phyloP scores from a whole-genome alignment of 2,888 invertebrate genomes.

The Plutella xylostella region DNA sequence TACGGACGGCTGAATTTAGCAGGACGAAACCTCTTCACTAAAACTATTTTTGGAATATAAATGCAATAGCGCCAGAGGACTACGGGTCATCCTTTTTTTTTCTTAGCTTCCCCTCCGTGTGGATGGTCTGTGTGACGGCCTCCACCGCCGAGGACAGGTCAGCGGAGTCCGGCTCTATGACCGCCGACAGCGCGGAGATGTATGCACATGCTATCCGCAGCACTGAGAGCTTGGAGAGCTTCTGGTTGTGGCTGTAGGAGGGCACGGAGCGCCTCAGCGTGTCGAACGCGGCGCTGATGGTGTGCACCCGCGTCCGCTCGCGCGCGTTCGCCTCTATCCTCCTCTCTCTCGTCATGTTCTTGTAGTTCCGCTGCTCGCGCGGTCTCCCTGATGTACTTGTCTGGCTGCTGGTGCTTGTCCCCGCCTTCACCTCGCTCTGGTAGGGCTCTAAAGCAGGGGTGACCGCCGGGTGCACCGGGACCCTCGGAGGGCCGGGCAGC shows the following conservation, averaged over 20 bases:
- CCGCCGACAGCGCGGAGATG: constrained; percentile 87
- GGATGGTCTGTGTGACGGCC: constrained; percentile 90
- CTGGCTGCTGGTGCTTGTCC: constrained; percentile 22
- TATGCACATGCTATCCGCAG: constrained; percentile 94
- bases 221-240: constrained; percentile 92
- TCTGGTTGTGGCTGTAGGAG: constrained; percentile 92
- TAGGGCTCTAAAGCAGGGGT: neutral
- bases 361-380: constrained; percentile 88
- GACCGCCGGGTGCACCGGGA: constrained; percentile 67
- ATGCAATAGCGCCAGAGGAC: constrained; percentile 7
- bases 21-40: neutral
- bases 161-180: constrained; percentile 72
- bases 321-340: constrained; percentile 95
- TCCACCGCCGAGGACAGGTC: constrained; percentile 84
- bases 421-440: neutral
- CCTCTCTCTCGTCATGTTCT: constrained; percentile 94
- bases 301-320: constrained; percentile 93
- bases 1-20: constrained; percentile 2
- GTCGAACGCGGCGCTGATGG: constrained; percentile 96
- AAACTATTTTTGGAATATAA: constrained; percentile 3
- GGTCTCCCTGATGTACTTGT: constrained; percentile 27
- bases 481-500: constrained; percentile 53
- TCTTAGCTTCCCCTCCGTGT: constrained; percentile 89
- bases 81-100: constrained; percentile 83
- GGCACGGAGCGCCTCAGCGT: constrained; percentile 87